phyloP scores from a whole-genome alignment of 2,113 vertebrate species.

The Etheostoma cragini region DNA sequence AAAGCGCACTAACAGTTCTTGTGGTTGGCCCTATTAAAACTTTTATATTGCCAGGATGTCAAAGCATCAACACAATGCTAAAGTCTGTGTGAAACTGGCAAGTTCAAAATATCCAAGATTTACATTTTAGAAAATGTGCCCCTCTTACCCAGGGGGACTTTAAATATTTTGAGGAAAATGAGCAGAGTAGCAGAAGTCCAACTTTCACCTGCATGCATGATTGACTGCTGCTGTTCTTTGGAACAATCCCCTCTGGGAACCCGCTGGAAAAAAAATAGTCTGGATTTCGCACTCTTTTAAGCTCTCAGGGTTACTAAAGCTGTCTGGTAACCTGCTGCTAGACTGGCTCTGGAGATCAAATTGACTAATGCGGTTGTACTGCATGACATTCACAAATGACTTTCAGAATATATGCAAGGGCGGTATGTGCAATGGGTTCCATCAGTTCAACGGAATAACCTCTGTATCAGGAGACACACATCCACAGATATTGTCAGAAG shows the following conservation, averaged over 20 bases:
- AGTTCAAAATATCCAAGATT: background rate
- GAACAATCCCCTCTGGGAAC: constrained; percentile 32
- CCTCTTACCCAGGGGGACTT: background rate
- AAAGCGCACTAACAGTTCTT: background rate
- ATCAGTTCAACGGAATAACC: background rate
- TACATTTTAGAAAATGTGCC: background rate
- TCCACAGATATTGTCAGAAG: background rate
- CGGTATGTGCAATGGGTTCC: background rate
- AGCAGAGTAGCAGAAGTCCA: constrained; percentile 2
- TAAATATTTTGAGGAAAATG: background rate
- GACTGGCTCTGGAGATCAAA: constrained; percentile 2
- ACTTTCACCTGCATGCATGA: constrained; percentile 37
- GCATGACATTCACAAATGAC: background rate
- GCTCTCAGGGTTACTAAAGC: constrained; percentile 36
- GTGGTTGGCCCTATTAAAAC: background rate
- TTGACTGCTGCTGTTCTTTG: constrained; percentile 53
- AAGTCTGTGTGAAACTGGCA: too few species aligned
- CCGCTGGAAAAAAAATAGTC: constrained; percentile 5
- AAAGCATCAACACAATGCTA: background rate
- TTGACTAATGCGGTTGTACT: background rate
- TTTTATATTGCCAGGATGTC: background rate
- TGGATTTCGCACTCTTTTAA: background rate
- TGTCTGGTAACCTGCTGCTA: constrained; percentile 24
- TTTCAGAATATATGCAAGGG: background rate
- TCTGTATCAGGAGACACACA: background rate